Evolutionary conservation across 1,140 invertebrate genomes (phyloP), one percentile per base, ranked within the genome.

Genomic region (Ceratosolen fusciceps): DNA sequence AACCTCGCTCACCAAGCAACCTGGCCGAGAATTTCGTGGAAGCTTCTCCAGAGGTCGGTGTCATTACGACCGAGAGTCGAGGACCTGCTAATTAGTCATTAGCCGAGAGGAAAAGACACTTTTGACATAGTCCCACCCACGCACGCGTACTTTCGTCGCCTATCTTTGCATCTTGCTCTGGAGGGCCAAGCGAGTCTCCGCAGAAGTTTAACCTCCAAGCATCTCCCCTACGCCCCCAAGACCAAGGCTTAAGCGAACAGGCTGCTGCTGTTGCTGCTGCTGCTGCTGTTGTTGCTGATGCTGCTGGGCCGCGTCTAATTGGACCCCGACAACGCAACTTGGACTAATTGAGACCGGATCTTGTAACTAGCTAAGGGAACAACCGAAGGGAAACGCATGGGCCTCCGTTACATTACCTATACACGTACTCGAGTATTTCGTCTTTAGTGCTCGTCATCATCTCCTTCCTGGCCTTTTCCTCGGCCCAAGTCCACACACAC

Each of bases 11-110:
- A 75, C 62, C 65, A 67, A 16, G 58, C 8, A 34, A 9, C 31
- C 31, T n/a, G 1, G 29, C 71, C 14, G n/a, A n/a, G n/a, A n/a
- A n/a, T n/a, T n/a, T n/a, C 81, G 26, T 80, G 80, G 79, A 78
- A 79, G 78, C 82, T 5, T 34, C 78, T 74, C 78, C 74, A 70
- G 80, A 73, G 82, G 80, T 83, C 84, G 85, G 85, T 86, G 88
- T 90, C 88, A 89, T 90, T 89, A 90, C 87, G 86, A 84, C 79
- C 24, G 85, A 83, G 82, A 84, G 84, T 86, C 77, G 85, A 89
- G 88, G 87, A 86, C 82, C 84, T 88, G 88, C 89, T 90, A 90
- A 90, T 90, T 90, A 90, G 88, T 90, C 89, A 90, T 90, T 90
- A 90, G 88, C 87, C n/a, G 86, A 83, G 86, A 87, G 88, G 88